Evolutionary conservation across 1,140 invertebrate genomes (phyloP).

Genomic region (Drosophila pseudoobscura): DNA sequence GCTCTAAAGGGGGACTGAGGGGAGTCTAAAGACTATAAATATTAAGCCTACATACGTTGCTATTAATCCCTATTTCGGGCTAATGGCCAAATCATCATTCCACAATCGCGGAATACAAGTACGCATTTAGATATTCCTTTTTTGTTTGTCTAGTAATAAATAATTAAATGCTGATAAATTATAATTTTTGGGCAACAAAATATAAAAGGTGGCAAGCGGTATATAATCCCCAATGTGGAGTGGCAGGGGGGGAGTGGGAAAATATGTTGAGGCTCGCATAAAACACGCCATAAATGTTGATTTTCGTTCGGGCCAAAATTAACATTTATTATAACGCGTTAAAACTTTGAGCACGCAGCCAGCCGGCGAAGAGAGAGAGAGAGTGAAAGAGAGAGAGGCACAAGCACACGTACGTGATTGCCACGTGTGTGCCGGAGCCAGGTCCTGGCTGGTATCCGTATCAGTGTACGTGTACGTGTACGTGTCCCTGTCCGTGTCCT

Average conservation of each 20-base stretch:
- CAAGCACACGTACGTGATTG: constrained; percentile 46
- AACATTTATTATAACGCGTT: constrained; percentile 83
- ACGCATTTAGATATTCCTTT: constrained; percentile 38
- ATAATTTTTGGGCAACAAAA: constrained; percentile 1
- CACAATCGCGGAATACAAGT: too few species aligned
- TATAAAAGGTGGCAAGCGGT: constrained; percentile 39
- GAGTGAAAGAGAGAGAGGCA: constrained; percentile 17
- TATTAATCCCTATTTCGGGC: neutral
- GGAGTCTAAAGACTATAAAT: too few species aligned
- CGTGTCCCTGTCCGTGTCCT: constrained; percentile 32
- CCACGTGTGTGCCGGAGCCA: constrained; percentile 17
- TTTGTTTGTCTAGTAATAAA: constrained; percentile 51
- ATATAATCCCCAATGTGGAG: constrained; percentile 52
- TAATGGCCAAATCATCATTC: too few species aligned
- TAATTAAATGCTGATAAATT: constrained; percentile 49
- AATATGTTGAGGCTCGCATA: constrained; percentile 78
- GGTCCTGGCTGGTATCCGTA: constrained; percentile 10
- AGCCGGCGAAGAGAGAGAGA: constrained; percentile 17
- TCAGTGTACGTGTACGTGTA: constrained; percentile 32
- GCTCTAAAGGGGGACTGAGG: too few species aligned
- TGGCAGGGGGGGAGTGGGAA: constrained; percentile 27
- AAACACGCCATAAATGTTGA: constrained; percentile 83
- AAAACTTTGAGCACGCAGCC: constrained; percentile 77
- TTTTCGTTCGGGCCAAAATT: constrained; percentile 80
- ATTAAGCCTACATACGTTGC: too few species aligned